These are phyloP conservation scores for Aricia agestis DNA, from an alignment of 1,140 invertebrate species.

Conservation along the genomic window DNA sequence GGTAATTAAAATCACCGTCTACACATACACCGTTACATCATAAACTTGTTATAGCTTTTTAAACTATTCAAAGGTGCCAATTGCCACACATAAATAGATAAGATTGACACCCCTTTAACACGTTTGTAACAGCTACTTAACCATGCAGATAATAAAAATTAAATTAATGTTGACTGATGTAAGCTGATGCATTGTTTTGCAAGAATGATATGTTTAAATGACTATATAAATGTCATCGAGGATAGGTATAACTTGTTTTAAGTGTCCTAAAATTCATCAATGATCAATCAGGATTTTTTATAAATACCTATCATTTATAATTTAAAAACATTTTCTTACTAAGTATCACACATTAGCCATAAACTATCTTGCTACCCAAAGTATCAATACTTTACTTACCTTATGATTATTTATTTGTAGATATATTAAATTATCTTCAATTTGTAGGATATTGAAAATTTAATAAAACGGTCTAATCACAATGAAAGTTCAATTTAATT, in stretches of 20 bases:
- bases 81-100: not conserved
- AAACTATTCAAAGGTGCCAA: not conserved
- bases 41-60: not conserved
- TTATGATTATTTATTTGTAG: no score
- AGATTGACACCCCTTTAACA: not conserved
- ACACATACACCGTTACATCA: not conserved
- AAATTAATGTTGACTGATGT: not conserved
- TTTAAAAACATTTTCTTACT: no score
- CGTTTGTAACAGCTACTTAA: not conserved
- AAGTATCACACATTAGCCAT: no score
- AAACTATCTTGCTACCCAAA: no score
- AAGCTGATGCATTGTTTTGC: no score
- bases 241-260: not conserved
- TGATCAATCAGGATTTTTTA: not conserved
- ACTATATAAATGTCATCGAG: not conserved
- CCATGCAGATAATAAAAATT: not conserved
- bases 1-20: not conserved
- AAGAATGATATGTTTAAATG: not conserved
- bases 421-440: no score
- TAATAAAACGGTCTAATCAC: no score
- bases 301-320: no score
- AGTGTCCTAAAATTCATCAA: not conserved
- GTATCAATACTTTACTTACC: no score
- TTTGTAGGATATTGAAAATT: no score
- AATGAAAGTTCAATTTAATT: no score